Percentiles rank a stretch among this genome's conserved stretches.
phyloP scores from a whole-genome alignment of 2,113 vertebrate genomes.

The Indicator indicator region DNA sequence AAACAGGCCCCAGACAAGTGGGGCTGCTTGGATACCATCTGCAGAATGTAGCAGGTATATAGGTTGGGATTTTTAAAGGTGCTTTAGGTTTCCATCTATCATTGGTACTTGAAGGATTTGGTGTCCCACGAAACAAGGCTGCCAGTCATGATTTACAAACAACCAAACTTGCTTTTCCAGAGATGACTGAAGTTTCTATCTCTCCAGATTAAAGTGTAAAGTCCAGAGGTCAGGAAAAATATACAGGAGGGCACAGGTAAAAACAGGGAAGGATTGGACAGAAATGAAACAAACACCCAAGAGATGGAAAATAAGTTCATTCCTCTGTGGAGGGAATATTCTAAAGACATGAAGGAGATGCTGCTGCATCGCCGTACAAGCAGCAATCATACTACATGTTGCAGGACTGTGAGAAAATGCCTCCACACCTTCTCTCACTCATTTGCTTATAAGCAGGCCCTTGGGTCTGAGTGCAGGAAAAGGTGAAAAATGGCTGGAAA shows the following conservation, averaged over 20 bases:
- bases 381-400: neutral
- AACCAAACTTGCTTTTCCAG: neutral
- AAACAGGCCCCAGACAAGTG: neutral
- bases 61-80: neutral
- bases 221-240: neutral
- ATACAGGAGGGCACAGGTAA: neutral
- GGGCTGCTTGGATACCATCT: neutral
- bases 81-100: neutral
- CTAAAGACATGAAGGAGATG: neutral
- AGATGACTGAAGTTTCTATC: neutral
- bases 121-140: neutral
- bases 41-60: neutral
- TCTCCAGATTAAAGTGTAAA: neutral
- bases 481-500: slow-evolving; percentile 1
- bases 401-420: neutral
- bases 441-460: neutral
- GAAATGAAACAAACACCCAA: neutral
- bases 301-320: neutral
- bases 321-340: neutral
- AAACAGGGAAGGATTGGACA: neutral
- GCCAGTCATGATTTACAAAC: neutral
- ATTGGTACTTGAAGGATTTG: neutral
- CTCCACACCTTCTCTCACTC: neutral
- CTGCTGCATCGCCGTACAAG: neutral
- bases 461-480: neutral